Evolutionary conservation across 2,888 invertebrate species (phyloP).

Genomic region (Gryllus longicercus): DNA sequence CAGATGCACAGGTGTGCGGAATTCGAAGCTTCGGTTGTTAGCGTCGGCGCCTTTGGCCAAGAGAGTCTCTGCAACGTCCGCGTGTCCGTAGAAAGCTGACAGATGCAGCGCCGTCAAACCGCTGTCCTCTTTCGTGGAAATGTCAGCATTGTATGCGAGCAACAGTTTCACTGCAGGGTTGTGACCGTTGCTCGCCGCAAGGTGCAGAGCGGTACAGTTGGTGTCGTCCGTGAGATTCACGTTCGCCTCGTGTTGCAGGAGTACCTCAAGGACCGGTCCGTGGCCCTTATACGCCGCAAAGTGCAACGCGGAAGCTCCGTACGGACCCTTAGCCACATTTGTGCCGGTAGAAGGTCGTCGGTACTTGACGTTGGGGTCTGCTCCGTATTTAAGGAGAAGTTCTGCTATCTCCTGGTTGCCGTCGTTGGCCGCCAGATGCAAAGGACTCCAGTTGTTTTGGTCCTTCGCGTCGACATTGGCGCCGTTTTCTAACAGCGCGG

Average conservation of each 20-base stretch:
- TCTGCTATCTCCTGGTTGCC: too few species aligned
- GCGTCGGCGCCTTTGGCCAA: background rate
- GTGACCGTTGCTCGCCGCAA: background rate
- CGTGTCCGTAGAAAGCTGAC: background rate
- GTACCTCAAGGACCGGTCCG: background rate
- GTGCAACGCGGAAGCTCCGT: background rate
- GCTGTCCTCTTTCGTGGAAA: background rate
- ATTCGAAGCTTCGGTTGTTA: background rate
- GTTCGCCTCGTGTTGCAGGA: background rate
- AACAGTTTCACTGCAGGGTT: background rate
- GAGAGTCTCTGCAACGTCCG: background rate
- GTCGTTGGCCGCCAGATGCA: too few species aligned
- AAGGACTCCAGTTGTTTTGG: too few species aligned
- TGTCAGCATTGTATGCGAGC: too few species aligned
- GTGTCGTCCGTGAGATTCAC: background rate
- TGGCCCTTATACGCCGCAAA: background rate
- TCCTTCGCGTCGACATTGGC: too few species aligned
- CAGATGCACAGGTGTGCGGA: background rate
- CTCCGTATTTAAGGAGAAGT: too few species aligned
- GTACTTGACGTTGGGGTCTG: too few species aligned
- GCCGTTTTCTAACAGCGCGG: too few species aligned
- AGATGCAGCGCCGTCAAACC: background rate
- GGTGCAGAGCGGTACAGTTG: conserved; percentile 3
- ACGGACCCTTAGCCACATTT: too few species aligned
- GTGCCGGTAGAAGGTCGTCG: too few species aligned